Base-by-base conservation (phyloP, 2,113 vertebrate species). In the Perognathus longimembris region DNA sequence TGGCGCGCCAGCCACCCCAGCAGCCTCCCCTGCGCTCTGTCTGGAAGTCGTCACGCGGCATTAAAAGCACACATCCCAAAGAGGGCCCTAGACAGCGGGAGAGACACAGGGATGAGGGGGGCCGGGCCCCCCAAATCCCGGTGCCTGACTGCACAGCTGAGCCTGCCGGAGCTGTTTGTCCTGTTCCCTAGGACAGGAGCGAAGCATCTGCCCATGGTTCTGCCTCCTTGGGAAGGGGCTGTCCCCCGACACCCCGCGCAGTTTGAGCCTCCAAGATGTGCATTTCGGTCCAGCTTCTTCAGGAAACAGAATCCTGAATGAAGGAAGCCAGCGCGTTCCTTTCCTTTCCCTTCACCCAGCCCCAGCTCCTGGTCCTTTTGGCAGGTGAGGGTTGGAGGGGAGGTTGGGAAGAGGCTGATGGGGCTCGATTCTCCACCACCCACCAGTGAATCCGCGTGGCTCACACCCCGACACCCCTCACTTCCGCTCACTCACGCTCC, bases 281-380 rank as follows among this genome's bases (percentile, higher is more conserved):
- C 90, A 70, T 36, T 4, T 73, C n/a, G 93, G 26, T 21, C 54
- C 45, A 11, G 36, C 76, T 71, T 73, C 88, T 89, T 82, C 59
- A 22, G 67, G 93, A 77, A 92, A 74, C 91, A 22, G 61, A 78
- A 75, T 89, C 95, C 86, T 95, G 93, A 96, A 95, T 95, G 95
- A 95, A 92, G 50, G 3, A 6, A 54, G 14, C 50, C 50, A 6
- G 8, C 14, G 34, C 11, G 50, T 7, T 66, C 75, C 81, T 93
- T 80, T 75, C 84, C 75, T 77, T 59, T 18, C 87, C 87, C 74
- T 34, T 80, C 57, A 4, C 21, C 28, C 54, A 0, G 50, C 63
- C 88, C 75, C 69, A 34, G 64, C 71, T 77, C 80, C 30, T 77
- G 64, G 85, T 80, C 78, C 17, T 50, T 54, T 86, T 20, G 73